Conservation (phyloP, 1,140 invertebrate species). For the Nymphalis io region DNA sequence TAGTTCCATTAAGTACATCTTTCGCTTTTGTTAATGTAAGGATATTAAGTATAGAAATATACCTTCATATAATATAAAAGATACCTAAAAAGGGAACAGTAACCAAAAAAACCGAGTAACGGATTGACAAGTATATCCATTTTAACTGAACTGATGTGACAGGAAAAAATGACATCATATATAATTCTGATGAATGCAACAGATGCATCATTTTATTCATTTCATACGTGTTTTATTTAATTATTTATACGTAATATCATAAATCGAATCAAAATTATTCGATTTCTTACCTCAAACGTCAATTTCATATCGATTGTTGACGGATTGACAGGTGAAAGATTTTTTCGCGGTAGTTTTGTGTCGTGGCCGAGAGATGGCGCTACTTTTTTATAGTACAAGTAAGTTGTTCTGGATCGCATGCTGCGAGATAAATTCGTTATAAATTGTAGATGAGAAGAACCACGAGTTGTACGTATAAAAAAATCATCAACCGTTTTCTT, state of each 20-base stretch:
- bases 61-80: too few species aligned
- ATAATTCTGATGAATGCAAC: background rate
- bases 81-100: too few species aligned
- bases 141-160: background rate
- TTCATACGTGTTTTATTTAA: background rate
- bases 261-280: constrained; percentile 10
- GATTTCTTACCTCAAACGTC: constrained; percentile 17
- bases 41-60: too few species aligned
- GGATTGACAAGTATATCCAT: background rate
- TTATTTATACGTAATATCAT: background rate
- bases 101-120: background rate
- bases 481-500: background rate
- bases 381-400: constrained; percentile 11
- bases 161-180: background rate
- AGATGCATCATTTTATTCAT: background rate
- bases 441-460: background rate
- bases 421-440: background rate
- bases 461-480: background rate
- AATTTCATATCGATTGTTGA: constrained; percentile 23
- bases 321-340: constrained; percentile 23
- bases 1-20: too few species aligned
- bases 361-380: background rate
- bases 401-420: background rate
- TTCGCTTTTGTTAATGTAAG: too few species aligned
- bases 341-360: constrained; percentile 18